Evolutionary conservation across 2,113 vertebrate genomes (phyloP), one percentile per base, ranked within the genome.

Genomic region (Labeo catla): DNA sequence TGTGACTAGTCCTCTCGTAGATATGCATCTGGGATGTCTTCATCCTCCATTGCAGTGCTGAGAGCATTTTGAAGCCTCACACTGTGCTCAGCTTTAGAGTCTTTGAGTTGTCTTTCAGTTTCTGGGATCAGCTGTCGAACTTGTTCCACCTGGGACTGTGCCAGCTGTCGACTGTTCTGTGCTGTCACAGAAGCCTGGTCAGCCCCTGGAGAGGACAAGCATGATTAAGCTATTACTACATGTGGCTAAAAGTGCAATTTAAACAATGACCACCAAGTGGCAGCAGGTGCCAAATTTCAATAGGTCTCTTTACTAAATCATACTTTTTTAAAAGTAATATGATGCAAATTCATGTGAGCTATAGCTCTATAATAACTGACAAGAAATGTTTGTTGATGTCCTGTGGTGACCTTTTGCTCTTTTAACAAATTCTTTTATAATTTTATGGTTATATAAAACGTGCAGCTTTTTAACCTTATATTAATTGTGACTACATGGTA

Each of bases 141-240:
- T 66, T 96, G 95, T 59, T 96, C 92, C 80, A 96, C 94, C 70
- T 97, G 96, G 0, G 93, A 91, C 49, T 94, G 95, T 66, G 95
- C 90, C 16, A 96, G 87, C 92, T 97, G 95, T 15, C 97, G 93
- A 86, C 95, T 95, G 82, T 89, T 96, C 63, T 94, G 93, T 11
- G 94, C 93, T 0, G 92, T 93, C 15, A 96, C 82, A 0, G 94
- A 96, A 50, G 96, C 95, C 70, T 96, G 95, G 81, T 97, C 96
- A 0, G 96, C 96, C 68, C 96, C 96, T 97, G 91, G 39, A 76
- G 12, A 61, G 54, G n/a, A 89, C 39, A 70, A 21, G 47, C 1
- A 65, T 49, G 43, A 34, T 34, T n/a, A 7, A 43, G 11, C 34
- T 72, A 47, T 23, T 23, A 61, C 21, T 61, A 39, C 52, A 57